A percentile compares a stretch with the other conserved stretches of the same genome.
Evolutionary conservation across 2,113 vertebrate genomes (phyloP).

Genomic region (Patagioenas fasciata): DNA sequence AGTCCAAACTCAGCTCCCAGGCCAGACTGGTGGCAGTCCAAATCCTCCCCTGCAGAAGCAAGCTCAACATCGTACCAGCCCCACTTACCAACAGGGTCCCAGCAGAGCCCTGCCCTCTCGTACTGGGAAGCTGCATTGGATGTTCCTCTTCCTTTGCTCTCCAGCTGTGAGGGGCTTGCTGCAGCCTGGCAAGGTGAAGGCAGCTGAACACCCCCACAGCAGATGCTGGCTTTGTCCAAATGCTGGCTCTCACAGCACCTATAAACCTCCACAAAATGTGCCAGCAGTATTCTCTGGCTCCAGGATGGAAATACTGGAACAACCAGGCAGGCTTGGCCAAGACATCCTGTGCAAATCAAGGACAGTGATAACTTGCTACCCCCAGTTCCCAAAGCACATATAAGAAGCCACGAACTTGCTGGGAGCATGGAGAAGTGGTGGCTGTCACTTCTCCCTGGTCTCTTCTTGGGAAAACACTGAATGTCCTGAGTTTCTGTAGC

Average conservation of each 20-base stretch:
- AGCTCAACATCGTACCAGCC: neutral
- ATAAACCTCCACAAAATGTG: fast-evolving
- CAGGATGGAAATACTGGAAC: neutral
- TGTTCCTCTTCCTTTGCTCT: neutral
- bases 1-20: neutral
- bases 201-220: fast-evolving
- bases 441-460: neutral
- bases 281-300: neutral
- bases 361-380: fast-evolving
- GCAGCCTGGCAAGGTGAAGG: neutral
- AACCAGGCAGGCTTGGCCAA: neutral
- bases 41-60: neutral
- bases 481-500: fast-evolving
- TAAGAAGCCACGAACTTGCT: neutral
- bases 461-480: neutral
- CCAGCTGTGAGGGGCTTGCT: neutral
- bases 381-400: neutral
- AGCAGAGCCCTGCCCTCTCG: neutral
- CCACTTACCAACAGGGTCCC: neutral
- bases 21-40: neutral
- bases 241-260: neutral
- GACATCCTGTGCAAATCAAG: neutral
- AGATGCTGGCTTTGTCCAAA: neutral
- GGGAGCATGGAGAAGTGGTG: neutral
- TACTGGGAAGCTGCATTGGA: fast-evolving